phyloP scores from a whole-genome alignment of 2,113 vertebrate species.

The Stomatorhinus ivindoensis region DNA sequence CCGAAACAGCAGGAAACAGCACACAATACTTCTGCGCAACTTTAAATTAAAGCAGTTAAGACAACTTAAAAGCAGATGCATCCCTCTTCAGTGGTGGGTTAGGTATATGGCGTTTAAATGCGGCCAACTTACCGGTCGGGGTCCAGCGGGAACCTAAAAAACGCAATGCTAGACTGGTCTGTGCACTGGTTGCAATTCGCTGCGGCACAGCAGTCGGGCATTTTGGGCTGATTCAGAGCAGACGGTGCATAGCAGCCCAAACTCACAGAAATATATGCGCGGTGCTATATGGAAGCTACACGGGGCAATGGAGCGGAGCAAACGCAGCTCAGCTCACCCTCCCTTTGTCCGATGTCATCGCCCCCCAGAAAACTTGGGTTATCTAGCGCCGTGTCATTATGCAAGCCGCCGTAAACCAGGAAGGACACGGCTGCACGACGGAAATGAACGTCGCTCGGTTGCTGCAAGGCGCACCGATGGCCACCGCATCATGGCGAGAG shows the following conservation, averaged over 20 bases:
- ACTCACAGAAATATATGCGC: not conserved
- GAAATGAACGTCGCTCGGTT: constrained; percentile 25
- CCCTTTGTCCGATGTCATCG: not conserved
- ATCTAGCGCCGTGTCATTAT: constrained; percentile 27
- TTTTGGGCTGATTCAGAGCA: constrained; percentile 53
- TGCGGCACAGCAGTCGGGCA: constrained; percentile 84
- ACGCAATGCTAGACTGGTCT: constrained; percentile 57
- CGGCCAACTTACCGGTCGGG: constrained; percentile 60
- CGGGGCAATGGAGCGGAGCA: not conserved
- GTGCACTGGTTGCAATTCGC: constrained; percentile 74
- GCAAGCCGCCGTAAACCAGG: constrained; percentile 50
- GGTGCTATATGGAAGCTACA: not conserved
- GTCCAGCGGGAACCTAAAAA: constrained; percentile 70
- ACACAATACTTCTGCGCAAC: not conserved
- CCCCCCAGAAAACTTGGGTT: constrained; percentile 24
- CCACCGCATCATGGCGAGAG: not conserved
- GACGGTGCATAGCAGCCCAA: constrained; percentile 38
- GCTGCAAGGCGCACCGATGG: not conserved
- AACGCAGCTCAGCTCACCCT: not conserved
- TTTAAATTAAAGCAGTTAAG: not conserved
- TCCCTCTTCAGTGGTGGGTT: not conserved
- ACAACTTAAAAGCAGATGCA: not conserved
- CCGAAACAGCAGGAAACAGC: not conserved
- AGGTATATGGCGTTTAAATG: not conserved
- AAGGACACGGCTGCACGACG: constrained; percentile 31